These are phyloP conservation scores for Manis crassicaudata DNA, from an alignment of 2,797 vertebrate genomes.

Conservation along the genomic window DNA sequence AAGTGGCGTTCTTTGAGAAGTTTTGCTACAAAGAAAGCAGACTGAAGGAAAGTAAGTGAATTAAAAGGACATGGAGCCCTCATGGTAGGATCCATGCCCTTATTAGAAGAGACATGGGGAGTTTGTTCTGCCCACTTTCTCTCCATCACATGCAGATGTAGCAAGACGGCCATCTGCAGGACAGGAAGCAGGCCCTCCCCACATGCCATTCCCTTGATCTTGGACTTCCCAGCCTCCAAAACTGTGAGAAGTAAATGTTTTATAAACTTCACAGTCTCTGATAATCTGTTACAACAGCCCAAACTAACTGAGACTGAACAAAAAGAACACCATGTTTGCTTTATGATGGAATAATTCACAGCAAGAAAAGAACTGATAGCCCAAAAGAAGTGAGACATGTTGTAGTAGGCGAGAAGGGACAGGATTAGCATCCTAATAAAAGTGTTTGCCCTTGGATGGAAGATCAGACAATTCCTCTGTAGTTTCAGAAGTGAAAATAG, in stretches of 20 bases:
- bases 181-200: background rate
- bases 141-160: background rate
- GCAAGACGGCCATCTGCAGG: background rate
- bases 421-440: background rate
- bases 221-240: background rate
- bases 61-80: background rate
- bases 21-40: background rate
- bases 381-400: background rate
- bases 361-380: background rate
- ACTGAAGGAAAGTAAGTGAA: background rate
- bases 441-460: background rate
- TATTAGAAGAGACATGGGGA: background rate
- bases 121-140: background rate
- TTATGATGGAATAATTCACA: background rate
- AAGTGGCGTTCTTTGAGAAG: background rate
- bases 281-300: background rate
- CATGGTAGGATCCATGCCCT: background rate
- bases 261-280: background rate
- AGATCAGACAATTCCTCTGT: background rate
- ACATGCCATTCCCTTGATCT: background rate
- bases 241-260: background rate
- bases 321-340: background rate
- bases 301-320: background rate
- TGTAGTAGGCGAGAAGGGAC: background rate
- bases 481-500: background rate